Evolutionary conservation across 2,888 invertebrate species (phyloP), one percentile per base, ranked within the genome.

Genomic region (Campopleginae sp.): DNA sequence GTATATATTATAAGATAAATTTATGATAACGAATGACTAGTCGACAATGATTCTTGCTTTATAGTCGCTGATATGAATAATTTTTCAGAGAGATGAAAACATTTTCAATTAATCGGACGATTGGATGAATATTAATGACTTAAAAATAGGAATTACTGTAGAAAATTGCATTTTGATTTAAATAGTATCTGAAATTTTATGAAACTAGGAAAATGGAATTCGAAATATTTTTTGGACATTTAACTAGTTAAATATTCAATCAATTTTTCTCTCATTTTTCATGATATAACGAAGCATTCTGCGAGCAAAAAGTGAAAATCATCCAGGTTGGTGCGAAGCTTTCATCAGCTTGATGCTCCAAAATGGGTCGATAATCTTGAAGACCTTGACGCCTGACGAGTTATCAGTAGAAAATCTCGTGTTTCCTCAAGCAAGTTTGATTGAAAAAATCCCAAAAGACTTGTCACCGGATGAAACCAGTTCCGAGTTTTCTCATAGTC

Each of bases 251-350:
- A 38, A 38, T 10, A 10, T 19, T 8, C 10, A 23, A 12, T 27
- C 12, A 4, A 5, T 68, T 82, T 27, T 48, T 7, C 7, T 23
- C 33, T n/a, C 44, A 71, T 42, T 66, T 7, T 38, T 19, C 17
- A 8, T 33, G n/a, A n/a, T 14, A 6, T 10, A 48, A 65, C 31
- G 17, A 23, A 85, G 85, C 6, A 48, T 87, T 12, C 46, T 81
- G 27, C 68, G 77, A 2, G 23, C 27, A 7, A 51, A 23, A 6
- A 72, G 63, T 38, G 19, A 65, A 19, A 51, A 51, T 27, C 91
- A 94, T 87, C 95, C 95, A 1, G 95, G 95, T 10, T 93, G 94
- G 84, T 94, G 95, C 33, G 95, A 95, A 90, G 94, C 94, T 86
- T 95, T 94, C 85, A 92, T 95, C 14, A 92, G 95, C 17, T 94